phyloP scores from a whole-genome alignment of 2,888 invertebrate genomes.

The Xylota sylvarum region DNA sequence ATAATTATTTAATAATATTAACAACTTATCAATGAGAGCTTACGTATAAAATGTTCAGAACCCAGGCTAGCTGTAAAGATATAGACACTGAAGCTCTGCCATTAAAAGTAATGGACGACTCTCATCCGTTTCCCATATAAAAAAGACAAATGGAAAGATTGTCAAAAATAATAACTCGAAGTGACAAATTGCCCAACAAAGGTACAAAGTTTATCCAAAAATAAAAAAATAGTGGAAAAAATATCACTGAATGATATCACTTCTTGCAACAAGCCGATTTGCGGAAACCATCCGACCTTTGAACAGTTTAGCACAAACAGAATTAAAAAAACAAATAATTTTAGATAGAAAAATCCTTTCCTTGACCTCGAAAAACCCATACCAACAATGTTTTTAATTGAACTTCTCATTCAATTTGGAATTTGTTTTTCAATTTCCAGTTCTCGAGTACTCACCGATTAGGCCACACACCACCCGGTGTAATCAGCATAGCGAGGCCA shows the following conservation, averaged over 20 bases:
- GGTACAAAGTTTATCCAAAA: constrained; percentile 19
- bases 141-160: not conserved
- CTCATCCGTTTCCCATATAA: not conserved
- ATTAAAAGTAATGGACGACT: no score
- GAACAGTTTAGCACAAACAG: constrained; percentile 3
- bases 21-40: no score
- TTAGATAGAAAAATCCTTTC: constrained; percentile 32
- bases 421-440: constrained; percentile 51
- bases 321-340: not conserved
- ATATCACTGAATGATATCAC: not conserved
- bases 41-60: no score
- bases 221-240: not conserved
- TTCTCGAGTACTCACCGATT: constrained; percentile 62
- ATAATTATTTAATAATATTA: no score
- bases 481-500: constrained; percentile 63
- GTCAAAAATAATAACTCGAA: not conserved
- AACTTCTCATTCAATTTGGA: constrained; percentile 26
- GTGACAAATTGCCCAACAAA: not conserved
- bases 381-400: constrained; percentile 39
- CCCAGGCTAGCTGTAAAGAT: no score
- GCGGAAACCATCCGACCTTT: constrained; percentile 41
- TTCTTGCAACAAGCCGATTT: not conserved
- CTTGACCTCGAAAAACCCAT: constrained; percentile 36
- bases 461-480: constrained; percentile 30
- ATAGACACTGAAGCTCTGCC: no score